Base-by-base conservation (phyloP, 2,113 vertebrate genomes). In the Delphinus delphis region DNA sequence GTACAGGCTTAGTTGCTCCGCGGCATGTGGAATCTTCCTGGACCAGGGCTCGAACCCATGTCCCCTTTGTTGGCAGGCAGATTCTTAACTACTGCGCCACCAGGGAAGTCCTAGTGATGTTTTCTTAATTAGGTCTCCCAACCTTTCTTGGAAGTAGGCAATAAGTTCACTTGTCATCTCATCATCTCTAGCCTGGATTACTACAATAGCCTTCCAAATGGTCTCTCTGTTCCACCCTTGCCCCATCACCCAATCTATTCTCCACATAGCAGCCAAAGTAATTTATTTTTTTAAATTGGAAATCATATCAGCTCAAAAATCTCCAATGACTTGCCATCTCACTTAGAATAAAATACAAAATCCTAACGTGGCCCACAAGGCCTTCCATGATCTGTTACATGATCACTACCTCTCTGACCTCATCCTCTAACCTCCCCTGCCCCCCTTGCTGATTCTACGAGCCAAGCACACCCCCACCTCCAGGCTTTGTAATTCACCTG, bases 321-420 rank as follows among this genome's bases (percentile, higher is more conserved):
- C 63, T 91, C 70, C 44, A 90, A 53, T 41, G 62, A 79, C 70
- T 58, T 93, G 10, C 82, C 23, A 83, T 79, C 33, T 95, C 73
- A 50, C 17, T 80, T 58, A 73, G 82, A 93, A 91, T 87, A 93
- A 92, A 96, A 88, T 33, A 71, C 31, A 91, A 95, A 96, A 73
- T 53, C 79, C 38, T 68, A 89, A 20, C 28, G 36, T 14, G 76
- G 47, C 62, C 28, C 28, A 47, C 18, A 63, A 83, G 44, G 44
- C 36, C 62, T 85, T 55, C 74, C 55, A 36, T 44, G 58, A 41
- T 28, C 47, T 58, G 33, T 84, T 68, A 62, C 83, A 18, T 53
- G 53, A 53, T 17, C 71, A 79, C 38, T 47, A 50, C 4, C 17
- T 85, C 83, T 95, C n/a, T 84, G 62, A 84, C 38, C 55, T 93